Percentiles rank a stretch among this genome's conserved stretches.
Evolutionary conservation across 2,113 vertebrate genomes (phyloP).

Genomic region (Zosterops hypoxanthus): DNA sequence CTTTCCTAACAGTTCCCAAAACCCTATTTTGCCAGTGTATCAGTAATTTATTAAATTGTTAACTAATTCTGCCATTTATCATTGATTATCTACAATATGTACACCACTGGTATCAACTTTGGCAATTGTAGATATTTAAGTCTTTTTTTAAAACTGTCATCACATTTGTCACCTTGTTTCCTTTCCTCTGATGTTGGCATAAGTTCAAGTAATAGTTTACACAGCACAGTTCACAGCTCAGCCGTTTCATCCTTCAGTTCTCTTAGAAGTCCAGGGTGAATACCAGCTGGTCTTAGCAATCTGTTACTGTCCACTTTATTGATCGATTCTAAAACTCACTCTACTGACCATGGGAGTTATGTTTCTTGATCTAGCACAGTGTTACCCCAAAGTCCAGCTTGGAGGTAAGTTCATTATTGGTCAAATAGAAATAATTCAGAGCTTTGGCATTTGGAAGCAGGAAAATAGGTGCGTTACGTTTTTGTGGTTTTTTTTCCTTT

Average conservation of each 20-base stretch:
- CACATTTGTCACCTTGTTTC: background rate
- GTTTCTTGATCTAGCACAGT: background rate
- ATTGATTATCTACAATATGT: background rate
- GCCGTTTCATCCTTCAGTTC: constrained; percentile 35
- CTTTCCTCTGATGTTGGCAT: background rate
- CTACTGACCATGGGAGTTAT: background rate
- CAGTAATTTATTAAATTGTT: background rate
- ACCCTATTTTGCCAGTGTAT: background rate
- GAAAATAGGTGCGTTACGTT: background rate
- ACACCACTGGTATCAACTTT: background rate
- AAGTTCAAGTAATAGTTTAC: constrained; percentile 1
- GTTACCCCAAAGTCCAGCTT: background rate
- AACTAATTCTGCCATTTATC: background rate
- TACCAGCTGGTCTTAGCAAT: constrained; percentile 5
- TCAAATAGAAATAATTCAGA: background rate
- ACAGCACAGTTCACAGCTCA: background rate
- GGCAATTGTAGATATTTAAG: background rate
- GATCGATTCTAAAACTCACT: background rate
- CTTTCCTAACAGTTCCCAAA: background rate
- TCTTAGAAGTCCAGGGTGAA: constrained; percentile 2
- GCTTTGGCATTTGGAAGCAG: background rate
- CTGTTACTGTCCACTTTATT: constrained; percentile 36
- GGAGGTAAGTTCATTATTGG: background rate
- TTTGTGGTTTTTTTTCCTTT: background rate
- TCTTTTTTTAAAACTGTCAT: background rate